Base-by-base conservation (phyloP, 1,140 invertebrate species). In the Drosophila tristis region DNA sequence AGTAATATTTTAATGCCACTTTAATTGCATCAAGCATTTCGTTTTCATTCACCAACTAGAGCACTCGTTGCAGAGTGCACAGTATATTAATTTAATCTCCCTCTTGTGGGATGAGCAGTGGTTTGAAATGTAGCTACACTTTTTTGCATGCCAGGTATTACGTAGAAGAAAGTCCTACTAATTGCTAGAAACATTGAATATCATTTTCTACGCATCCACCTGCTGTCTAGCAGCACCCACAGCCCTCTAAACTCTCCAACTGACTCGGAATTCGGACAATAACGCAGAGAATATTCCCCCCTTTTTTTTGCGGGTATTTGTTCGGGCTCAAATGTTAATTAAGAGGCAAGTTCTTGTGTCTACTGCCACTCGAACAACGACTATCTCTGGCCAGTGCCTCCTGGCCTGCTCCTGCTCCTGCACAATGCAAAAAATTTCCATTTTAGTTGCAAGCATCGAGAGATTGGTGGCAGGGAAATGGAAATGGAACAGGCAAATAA, bases 341-440 rank as follows among this genome's bases (percentile, higher is more conserved):
- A 65, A 53, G 31, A 20, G 53, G 20, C 61, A 15, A 53, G 43
- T 49, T 42, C 26, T 15, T 25, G 16, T 35, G 16, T 20, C 49
- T n/a, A 15, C 35, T 42, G 13, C 42, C 60, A 1, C 25, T 47
- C 29, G 39, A 63, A 57, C 20, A 35, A 45, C 39, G 31, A 45
- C 51, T 44, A 29, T 62, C 39, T 61, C 42, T 42, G 6, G 25
- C 48, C n/a, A 9, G n/a, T 8, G 39, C 2, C 54, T 26, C 13
- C n/a, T n/a, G n/a, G n/a, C n/a, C n/a, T n/a, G n/a, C n/a, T n/a
- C n/a, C 57, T 44, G 51, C 43, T 16, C 7, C 25, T 48, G 39
- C 63, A 56, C 66, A 68, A 43, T 70, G 64, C 66, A 70, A 44
- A 68, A 50, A 68, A 49, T 49, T 70, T 57, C 64, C 51, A 68